phyloP scores from a whole-genome alignment of 2,888 invertebrate species.

The Drosophila melanosoma region DNA sequence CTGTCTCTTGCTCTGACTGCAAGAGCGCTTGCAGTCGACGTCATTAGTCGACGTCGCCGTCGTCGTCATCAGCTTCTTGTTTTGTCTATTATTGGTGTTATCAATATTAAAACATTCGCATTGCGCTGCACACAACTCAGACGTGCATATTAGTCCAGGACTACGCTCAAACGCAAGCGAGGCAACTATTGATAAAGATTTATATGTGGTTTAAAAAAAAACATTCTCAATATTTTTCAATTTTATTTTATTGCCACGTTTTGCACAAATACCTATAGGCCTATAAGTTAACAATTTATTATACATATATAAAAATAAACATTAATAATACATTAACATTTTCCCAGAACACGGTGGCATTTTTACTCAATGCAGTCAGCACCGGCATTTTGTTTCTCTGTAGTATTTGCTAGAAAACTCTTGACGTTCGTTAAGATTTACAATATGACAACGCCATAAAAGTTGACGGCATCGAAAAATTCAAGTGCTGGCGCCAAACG shows the following conservation, averaged over 20 bases:
- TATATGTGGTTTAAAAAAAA: background rate
- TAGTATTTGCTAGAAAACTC: conserved; percentile 1
- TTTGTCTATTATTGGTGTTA: conserved; percentile 63
- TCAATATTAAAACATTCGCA: conserved; percentile 55
- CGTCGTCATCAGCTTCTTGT: conserved; percentile 49
- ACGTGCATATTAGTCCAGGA: conserved; percentile 13
- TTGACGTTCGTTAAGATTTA: conserved; percentile 45
- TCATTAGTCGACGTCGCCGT: conserved; percentile 38
- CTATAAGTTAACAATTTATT: background rate
- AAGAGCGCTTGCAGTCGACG: conserved; percentile 25
- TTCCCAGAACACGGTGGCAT: background rate
- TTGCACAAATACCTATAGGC: background rate
- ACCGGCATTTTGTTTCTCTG: conserved; percentile 8
- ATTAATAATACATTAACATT: background rate
- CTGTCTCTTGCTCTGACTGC: background rate
- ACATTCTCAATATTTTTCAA: background rate
- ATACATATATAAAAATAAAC: background rate
- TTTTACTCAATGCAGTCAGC: background rate
- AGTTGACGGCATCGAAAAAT: conserved; percentile 28
- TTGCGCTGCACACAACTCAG: conserved; percentile 35
- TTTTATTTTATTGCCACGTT: background rate
- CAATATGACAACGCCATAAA: conserved; percentile 22
- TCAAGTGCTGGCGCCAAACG: conserved; percentile 52
- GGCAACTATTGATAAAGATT: background rate
- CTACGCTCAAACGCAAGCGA: background rate